Evolutionary conservation across 2,888 invertebrate genomes (phyloP), one percentile per base, ranked within the genome.

Genomic region (Galerucella calmariensis): DNA sequence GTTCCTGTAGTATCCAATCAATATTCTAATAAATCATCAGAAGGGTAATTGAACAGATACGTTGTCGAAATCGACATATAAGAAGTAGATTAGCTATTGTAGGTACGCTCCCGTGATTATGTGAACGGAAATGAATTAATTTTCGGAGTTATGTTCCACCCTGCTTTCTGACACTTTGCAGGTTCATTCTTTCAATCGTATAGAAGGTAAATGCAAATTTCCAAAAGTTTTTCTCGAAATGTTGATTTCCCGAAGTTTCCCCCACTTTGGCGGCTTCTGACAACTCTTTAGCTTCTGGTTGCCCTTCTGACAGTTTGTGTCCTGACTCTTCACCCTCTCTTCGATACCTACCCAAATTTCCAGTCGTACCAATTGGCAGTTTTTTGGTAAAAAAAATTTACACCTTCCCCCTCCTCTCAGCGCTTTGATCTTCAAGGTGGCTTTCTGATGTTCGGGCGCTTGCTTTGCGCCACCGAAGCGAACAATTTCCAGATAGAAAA

Each of bases 231-330:
- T 58, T 24, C 12, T 58, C 12, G 12, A 56, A 12, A 20, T 10
- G 24, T 58, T 24, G 10, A 20, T 58, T 58, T 58, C 12, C 20
- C 10, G 16, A 5, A 58, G 3, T 24, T 24, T 63, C 44, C 27
- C 5, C 51, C 48, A 48, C 67, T 48, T 67, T 44, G 10, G 44
- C 51, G 48, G 48, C 67, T 67, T 67, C 67, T 67, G 67, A 51
- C 51, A 67, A 67, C 46, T 12, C 24, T 67, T 27, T 53, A 67
- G 53, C 67, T 53, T 20, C 53, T 16, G 14, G 51, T 48, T 48
- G 24, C 51, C 20, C 67, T 48, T 67, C 67, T 51, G 67, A 51
- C 67, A 67, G 51, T 67, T 48, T 67, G 48, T 16, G n/a, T 16
- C 14, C 67, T 53, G 67, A 51, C 1, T 51, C 51, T 41, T 67